Conservation (phyloP, 2,113 vertebrate genomes). For the Morone saxatilis region DNA sequence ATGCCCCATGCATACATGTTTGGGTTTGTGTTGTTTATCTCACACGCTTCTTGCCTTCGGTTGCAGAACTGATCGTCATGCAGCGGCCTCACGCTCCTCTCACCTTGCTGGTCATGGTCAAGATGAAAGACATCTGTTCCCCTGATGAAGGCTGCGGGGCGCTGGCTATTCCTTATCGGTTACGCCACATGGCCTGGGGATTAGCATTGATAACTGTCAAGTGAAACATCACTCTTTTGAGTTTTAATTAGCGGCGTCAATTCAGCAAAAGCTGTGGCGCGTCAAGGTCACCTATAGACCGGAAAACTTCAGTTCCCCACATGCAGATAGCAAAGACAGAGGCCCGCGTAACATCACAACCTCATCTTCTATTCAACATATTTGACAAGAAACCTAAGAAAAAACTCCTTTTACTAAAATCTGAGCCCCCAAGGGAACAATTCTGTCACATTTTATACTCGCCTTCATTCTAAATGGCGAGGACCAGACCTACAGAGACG, state of each 20-base stretch:
- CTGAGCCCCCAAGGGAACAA: too few relatives aligned
- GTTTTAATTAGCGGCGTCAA: conserved; percentile 37
- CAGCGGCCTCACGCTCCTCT: conserved; percentile 27
- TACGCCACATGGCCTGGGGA: conserved; percentile 20
- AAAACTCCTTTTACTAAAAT: too few relatives aligned
- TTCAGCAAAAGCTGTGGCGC: conserved; percentile 20
- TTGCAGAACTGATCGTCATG: conserved; percentile 34
- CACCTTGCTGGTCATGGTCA: conserved; percentile 26
- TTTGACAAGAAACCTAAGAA: neutral
- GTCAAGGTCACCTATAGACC: conserved; percentile 8
- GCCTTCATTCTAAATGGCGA: too few relatives aligned
- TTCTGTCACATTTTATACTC: neutral
- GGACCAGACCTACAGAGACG: too few relatives aligned
- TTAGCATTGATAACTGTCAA: conserved; percentile 42
- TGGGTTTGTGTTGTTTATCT: neutral
- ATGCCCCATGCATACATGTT: neutral
- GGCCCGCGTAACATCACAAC: neutral
- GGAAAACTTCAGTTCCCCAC: neutral
- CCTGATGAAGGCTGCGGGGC: conserved; percentile 35
- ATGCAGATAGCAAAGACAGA: neutral
- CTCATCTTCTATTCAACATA: neutral
- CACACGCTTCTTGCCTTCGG: neutral
- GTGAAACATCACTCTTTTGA: neutral
- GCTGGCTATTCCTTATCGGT: conserved; percentile 35
- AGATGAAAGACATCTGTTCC: conserved; percentile 57